Evolutionary conservation across 2,797 vertebrate species (phyloP).

Genomic region (Argyrosomus regius): DNA sequence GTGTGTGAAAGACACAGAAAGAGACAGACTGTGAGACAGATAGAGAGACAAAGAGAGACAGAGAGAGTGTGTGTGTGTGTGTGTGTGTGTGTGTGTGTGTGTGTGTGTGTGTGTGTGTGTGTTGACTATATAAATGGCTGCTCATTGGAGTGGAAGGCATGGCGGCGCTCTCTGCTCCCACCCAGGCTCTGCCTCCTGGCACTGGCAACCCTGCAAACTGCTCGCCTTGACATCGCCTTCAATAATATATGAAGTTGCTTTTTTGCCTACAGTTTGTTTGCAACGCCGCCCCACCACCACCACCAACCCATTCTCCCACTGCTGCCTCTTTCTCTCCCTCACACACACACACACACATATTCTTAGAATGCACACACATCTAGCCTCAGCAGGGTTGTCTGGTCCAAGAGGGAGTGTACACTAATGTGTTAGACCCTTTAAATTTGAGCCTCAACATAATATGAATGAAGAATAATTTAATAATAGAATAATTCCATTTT

Average conservation of each 20-base stretch:
- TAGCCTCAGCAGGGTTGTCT: slow-evolving; percentile 19
- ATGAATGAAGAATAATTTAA: not conserved
- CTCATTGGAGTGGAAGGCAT: slow-evolving; percentile 91
- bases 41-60: slow-evolving; percentile 53
- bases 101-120: slow-evolving; percentile 35
- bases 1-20: slow-evolving; percentile 31
- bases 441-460: not conserved
- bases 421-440: not conserved
- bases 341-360: not conserved
- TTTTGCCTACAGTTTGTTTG: slow-evolving; percentile 89
- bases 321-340: slow-evolving; percentile 21
- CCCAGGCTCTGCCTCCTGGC: slow-evolving; percentile 85
- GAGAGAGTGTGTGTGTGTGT: slow-evolving; percentile 40
- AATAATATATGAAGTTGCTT: slow-evolving; percentile 91
- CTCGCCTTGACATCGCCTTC: slow-evolving; percentile 87
- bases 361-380: slow-evolving; percentile 26
- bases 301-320: slow-evolving; percentile 32
- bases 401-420: slow-evolving; percentile 30
- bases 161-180: slow-evolving; percentile 83
- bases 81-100: slow-evolving; percentile 58
- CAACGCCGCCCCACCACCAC: slow-evolving; percentile 56
- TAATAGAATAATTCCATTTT: not conserved
- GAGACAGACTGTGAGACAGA: slow-evolving; percentile 39
- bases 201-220: slow-evolving; percentile 86
- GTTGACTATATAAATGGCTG: slow-evolving; percentile 89